Percentiles rank a stretch among this genome's conserved stretches.
Evolutionary conservation across 2,113 vertebrate species (phyloP).

Genomic region (Bubo bubo): DNA sequence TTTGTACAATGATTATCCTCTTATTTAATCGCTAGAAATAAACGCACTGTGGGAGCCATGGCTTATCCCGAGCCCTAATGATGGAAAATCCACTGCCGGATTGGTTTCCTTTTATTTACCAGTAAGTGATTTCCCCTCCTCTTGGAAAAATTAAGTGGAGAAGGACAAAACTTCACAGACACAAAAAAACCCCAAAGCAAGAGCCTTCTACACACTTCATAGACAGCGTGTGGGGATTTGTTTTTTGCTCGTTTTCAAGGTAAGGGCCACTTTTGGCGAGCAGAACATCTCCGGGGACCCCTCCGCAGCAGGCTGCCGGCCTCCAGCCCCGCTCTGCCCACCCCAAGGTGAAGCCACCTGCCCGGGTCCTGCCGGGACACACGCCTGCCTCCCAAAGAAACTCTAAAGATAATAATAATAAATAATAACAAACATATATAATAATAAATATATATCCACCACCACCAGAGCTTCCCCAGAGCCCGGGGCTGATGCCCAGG

Average conservation of each 20-base stretch:
- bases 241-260: background rate
- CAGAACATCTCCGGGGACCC: background rate
- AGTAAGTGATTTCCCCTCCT: background rate
- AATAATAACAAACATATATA: background rate
- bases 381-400: background rate
- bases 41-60: background rate
- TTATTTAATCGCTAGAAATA: slow-evolving; percentile 52
- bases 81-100: slow-evolving; percentile 15
- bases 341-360: slow-evolving; percentile 9
- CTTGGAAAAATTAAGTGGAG: background rate
- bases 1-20: slow-evolving; percentile 25
- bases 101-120: slow-evolving; percentile 11
- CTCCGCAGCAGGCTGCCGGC: background rate
- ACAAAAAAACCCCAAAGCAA: background rate
- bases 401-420: background rate
- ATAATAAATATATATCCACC: background rate
- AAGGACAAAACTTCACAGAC: background rate
- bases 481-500: background rate
- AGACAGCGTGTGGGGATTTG: accelerated
- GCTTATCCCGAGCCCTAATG: slow-evolving; percentile 30
- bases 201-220: background rate
- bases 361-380: background rate
- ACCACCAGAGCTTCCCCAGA: background rate
- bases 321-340: background rate
- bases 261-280: background rate